Conservation (phyloP, 2,797 vertebrate genomes). For the Rhinatrema bivittatum region DNA sequence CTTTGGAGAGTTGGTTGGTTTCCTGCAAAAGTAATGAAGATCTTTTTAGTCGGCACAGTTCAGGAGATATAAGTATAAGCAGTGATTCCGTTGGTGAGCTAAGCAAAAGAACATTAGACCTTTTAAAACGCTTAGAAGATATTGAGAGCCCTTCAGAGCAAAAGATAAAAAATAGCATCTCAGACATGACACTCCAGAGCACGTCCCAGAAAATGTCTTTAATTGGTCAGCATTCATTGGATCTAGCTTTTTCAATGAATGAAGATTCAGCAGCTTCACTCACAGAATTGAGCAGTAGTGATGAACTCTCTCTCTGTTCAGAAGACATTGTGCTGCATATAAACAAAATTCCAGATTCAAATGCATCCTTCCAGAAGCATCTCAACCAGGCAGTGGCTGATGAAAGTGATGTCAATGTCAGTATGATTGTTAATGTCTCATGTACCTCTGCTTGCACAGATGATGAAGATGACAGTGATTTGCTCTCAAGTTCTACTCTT, state of each 20-base stretch:
- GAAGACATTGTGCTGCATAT: slow-evolving; percentile 76
- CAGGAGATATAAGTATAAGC: slow-evolving; percentile 61
- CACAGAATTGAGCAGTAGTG: slow-evolving; percentile 85
- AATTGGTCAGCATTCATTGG: slow-evolving; percentile 57
- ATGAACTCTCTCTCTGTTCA: slow-evolving; percentile 84
- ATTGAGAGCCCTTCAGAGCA: slow-evolving; percentile 79
- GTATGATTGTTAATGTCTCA: slow-evolving; percentile 95
- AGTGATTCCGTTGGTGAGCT: slow-evolving; percentile 77
- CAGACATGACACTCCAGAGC: slow-evolving; percentile 81
- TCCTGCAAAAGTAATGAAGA: slow-evolving; percentile 69
- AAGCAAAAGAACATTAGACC: slow-evolving; percentile 90
- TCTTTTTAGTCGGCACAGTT: slow-evolving; percentile 67
- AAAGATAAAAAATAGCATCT: slow-evolving; percentile 87
- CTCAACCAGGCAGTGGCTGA: slow-evolving; percentile 67
- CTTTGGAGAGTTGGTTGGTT: slow-evolving; percentile 81
- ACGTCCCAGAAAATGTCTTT: slow-evolving; percentile 62
- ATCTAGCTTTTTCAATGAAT: slow-evolving; percentile 70
- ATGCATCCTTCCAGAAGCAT: slow-evolving; percentile 69
- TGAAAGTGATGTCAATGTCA: slow-evolving; percentile 83
- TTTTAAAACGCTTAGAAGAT: slow-evolving; percentile 88
- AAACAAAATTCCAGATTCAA: slow-evolving; percentile 62
- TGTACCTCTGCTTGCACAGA: slow-evolving; percentile 92
- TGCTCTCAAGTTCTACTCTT: slow-evolving; percentile 92
- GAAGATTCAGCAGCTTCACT: slow-evolving; percentile 82
- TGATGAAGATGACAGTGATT: slow-evolving; percentile 92